Evolutionary conservation across 2,113 vertebrate species (phyloP).

Genomic region (Columba janthina): DNA sequence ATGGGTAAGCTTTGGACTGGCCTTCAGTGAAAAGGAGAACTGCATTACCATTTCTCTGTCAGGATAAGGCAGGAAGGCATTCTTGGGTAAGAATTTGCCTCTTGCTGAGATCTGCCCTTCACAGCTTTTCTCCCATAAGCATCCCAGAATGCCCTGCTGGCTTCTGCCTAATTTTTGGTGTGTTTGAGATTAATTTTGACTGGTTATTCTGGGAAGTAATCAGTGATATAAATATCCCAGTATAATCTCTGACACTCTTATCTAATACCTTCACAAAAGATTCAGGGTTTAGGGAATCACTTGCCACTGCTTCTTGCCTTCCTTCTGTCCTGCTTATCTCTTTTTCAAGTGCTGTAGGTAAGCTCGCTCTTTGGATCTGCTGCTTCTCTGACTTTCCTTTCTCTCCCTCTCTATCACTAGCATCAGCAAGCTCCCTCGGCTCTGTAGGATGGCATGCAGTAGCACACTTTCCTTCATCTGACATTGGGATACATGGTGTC

Average conservation of each 20-base stretch:
- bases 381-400: neutral
- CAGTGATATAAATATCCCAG: neutral
- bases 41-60: neutral
- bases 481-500: accelerated
- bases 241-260: neutral
- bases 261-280: neutral
- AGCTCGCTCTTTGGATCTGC: neutral
- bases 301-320: neutral
- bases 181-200: neutral
- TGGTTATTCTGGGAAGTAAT: neutral
- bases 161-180: neutral
- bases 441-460: neutral
- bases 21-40: neutral
- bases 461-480: neutral
- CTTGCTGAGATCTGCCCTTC: neutral
- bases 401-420: neutral
- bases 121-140: neutral
- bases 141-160: neutral
- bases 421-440: neutral
- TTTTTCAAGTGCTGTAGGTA: neutral
- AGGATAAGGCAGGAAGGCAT: neutral
- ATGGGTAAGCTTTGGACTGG: neutral
- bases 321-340: neutral
- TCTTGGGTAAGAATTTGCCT: neutral
- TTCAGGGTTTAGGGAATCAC: neutral